Percentiles rank a stretch among this genome's conserved stretches.
Conservation (phyloP, 2,113 vertebrate genomes). For the Cheirogaleus medius region DNA sequence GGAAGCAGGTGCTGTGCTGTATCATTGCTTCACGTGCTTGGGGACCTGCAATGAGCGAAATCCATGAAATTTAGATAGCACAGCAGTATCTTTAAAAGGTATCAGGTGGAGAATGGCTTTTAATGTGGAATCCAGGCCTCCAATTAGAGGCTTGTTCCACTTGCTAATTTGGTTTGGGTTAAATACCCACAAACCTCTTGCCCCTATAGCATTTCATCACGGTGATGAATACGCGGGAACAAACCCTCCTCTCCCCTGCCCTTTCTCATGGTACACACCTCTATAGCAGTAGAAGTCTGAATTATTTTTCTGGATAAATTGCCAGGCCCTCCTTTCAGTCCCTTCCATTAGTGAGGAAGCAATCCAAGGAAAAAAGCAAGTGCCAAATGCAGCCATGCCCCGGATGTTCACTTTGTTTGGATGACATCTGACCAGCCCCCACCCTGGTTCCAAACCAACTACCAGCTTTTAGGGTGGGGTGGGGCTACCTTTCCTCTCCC, state of each 20-base stretch:
- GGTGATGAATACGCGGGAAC: not conserved
- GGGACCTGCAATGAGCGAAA: conserved; percentile 19
- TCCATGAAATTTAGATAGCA: conserved; percentile 57
- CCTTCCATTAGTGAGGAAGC: not conserved
- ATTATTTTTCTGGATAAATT: conserved; percentile 45
- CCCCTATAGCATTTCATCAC: conserved; percentile 54
- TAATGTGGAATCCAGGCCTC: conserved; percentile 61
- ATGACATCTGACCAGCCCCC: not conserved
- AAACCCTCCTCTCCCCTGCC: not conserved
- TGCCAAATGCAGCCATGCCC: not conserved
- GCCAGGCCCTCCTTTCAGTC: not conserved
- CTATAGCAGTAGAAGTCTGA: not conserved
- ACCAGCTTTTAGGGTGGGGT: not conserved
- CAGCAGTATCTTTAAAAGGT: conserved; percentile 60
- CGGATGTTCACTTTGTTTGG: not conserved
- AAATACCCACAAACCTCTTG: conserved; percentile 47
- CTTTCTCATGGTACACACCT: not conserved
- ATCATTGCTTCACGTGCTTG: not conserved
- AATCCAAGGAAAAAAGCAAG: not conserved
- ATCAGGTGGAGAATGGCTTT: conserved; percentile 64
- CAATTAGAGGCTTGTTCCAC: conserved; percentile 66
- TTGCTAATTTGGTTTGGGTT: conserved; percentile 62
- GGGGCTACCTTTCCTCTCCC: not conserved
- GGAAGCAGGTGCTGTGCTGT: not conserved
- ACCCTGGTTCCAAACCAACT: not conserved